Percentiles rank a stretch among this genome's conserved stretches.
Evolutionary conservation across 1,140 invertebrate species (phyloP).

Genomic region (Drosophila arawakana): DNA sequence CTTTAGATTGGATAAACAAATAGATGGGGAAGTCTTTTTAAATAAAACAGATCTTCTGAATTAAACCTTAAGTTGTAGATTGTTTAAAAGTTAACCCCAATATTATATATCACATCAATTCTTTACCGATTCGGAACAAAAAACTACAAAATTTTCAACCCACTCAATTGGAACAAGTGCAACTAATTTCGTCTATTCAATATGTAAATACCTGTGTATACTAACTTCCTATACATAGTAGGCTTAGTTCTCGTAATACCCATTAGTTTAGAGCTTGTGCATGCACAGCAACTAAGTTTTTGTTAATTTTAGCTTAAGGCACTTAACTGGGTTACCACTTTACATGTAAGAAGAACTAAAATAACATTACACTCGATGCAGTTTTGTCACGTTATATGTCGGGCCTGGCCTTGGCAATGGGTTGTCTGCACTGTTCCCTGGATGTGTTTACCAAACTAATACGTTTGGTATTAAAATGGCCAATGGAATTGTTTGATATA

Average conservation of each 20-base stretch:
- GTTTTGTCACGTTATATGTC: conserved; percentile 83
- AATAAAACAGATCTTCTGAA: too few relatives aligned
- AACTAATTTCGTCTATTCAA: conserved; percentile 16
- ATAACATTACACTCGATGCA: conserved; percentile 59
- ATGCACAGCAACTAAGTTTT: conserved; percentile 20
- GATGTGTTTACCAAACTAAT: conserved; percentile 88
- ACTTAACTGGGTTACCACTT: conserved; percentile 13
- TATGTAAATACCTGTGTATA: conserved; percentile 36
- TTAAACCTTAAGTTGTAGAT: neutral
- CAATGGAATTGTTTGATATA: conserved; percentile 91
- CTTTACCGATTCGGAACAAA: neutral
- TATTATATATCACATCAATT: neutral
- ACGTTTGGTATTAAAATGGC: conserved; percentile 87
- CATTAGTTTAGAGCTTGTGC: conserved; percentile 17
- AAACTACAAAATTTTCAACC: neutral
- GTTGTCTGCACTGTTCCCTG: conserved; percentile 79
- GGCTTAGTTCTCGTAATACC: neutral
- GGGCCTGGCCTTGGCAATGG: conserved; percentile 83
- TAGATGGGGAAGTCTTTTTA: neutral
- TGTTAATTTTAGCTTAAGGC: neutral
- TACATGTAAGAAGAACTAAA: conserved; percentile 19
- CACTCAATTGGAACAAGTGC: neutral
- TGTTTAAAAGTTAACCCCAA: neutral
- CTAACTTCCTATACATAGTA: conserved; percentile 37
- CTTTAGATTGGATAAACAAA: neutral